A percentile compares a stretch with the other conserved stretches of the same genome.
phyloP scores from a whole-genome alignment of 2,113 vertebrate species.

The Ctenodactylus gundi region DNA sequence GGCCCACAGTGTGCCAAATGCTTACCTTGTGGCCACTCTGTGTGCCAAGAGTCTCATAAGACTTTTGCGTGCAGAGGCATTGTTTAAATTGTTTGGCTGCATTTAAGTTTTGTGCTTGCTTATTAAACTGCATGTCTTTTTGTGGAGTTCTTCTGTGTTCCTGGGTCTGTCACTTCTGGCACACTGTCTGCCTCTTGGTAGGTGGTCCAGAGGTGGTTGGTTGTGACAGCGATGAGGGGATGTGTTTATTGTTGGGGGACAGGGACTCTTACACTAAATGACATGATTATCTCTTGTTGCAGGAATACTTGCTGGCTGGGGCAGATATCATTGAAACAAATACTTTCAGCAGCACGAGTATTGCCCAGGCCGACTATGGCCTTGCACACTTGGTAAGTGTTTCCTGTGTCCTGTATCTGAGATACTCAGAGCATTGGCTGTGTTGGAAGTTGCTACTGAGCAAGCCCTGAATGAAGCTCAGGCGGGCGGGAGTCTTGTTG shows the following conservation, averaged over 20 bases:
- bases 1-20: neutral
- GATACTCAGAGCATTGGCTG: neutral
- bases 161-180: neutral
- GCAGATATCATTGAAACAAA: conserved; percentile 98
- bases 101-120: neutral
- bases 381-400: conserved; percentile 91
- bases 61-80: neutral
- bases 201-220: neutral
- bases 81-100: neutral
- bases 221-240: neutral
- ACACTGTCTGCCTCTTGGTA: neutral
- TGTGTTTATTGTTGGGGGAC: neutral
- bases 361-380: conserved; percentile 96
- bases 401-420: neutral
- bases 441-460: neutral
- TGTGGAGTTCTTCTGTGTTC: neutral
- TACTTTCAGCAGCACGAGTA: conserved; percentile 95
- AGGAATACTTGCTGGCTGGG: conserved; percentile 95
- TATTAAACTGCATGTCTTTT: neutral
- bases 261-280: neutral
- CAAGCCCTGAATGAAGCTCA: neutral
- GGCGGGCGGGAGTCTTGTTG: neutral
- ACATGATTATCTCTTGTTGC: conserved; percentile 9
- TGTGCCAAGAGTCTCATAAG: neutral
- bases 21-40: neutral